A percentile compares a stretch with the other conserved stretches of the same genome.
phyloP scores from a whole-genome alignment of 2,113 vertebrate genomes.

The Dissostichus mawsoni region DNA sequence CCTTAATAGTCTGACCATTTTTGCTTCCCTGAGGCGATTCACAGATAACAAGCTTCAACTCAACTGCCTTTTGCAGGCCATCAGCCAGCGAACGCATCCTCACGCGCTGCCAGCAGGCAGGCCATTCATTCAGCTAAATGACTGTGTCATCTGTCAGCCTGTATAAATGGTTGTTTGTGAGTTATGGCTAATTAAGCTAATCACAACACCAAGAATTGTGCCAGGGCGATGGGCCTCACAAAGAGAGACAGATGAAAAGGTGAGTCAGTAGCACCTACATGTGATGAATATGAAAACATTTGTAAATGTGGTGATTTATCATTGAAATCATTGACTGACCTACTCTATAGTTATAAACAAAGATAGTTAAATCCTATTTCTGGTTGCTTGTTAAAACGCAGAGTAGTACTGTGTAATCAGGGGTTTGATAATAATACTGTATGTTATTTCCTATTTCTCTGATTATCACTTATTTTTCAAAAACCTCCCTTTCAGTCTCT shows the following conservation, averaged over 20 bases:
- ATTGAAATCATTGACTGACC: neutral
- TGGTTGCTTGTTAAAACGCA: neutral
- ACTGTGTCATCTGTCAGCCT: conserved; percentile 76
- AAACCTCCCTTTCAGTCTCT: conserved; percentile 12
- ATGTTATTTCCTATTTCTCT: neutral
- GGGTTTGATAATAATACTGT: neutral
- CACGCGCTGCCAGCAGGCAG: conserved; percentile 53
- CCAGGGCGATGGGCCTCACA: conserved; percentile 53
- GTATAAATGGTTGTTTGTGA: conserved; percentile 72
- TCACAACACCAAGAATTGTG: conserved; percentile 67
- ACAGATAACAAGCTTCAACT: conserved; percentile 48
- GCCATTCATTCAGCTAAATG: conserved; percentile 69
- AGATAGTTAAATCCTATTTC: neutral
- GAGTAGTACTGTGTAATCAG: neutral
- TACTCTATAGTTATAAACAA: conserved; percentile 1
- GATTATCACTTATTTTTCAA: neutral
- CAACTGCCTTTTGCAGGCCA: conserved; percentile 33
- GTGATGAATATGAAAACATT: conserved; percentile 15
- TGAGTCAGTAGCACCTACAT: conserved; percentile 15
- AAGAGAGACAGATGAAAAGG: conserved; percentile 51
- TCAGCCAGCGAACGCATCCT: conserved; percentile 43
- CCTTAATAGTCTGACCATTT: neutral
- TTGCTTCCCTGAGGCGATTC: conserved; percentile 1
- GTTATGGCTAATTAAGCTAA: conserved; percentile 77
- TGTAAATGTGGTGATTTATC: neutral